A percentile compares a stretch with the other conserved stretches of the same genome.
phyloP scores from a whole-genome alignment of 2,113 vertebrate genomes.

The Clarias macrocephalus region DNA sequence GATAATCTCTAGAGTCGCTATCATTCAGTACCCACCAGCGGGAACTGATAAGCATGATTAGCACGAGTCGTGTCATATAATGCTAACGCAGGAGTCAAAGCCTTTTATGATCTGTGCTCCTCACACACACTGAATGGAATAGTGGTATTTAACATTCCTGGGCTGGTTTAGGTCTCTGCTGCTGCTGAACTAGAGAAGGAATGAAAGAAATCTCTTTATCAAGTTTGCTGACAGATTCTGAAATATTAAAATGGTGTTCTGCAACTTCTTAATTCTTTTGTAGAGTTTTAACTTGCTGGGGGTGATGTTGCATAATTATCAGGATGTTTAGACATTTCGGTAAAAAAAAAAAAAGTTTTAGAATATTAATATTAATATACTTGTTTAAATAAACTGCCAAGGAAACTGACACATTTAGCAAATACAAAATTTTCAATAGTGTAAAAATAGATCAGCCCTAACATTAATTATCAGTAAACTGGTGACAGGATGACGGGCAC shows the following conservation, averaged over 20 bases:
- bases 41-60: background rate
- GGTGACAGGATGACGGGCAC: no score
- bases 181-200: background rate
- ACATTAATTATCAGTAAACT: no score
- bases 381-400: background rate
- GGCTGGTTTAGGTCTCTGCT: background rate
- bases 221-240: background rate
- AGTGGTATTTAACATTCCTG: background rate
- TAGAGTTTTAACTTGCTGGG: no score
- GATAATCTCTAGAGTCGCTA: background rate
- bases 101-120: background rate
- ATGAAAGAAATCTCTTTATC: background rate
- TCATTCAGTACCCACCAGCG: background rate
- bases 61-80: background rate
- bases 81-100: background rate
- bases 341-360: no score
- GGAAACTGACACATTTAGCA: background rate
- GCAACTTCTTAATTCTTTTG: background rate
- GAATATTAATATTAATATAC: background rate
- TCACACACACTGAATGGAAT: background rate
- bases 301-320: background rate
- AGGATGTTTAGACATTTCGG: background rate
- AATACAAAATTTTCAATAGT: background rate
- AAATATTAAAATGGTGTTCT: background rate
- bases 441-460: no score